Base-by-base conservation (phyloP, 1,140 invertebrate species). In the Babylonia areolata region DNA sequence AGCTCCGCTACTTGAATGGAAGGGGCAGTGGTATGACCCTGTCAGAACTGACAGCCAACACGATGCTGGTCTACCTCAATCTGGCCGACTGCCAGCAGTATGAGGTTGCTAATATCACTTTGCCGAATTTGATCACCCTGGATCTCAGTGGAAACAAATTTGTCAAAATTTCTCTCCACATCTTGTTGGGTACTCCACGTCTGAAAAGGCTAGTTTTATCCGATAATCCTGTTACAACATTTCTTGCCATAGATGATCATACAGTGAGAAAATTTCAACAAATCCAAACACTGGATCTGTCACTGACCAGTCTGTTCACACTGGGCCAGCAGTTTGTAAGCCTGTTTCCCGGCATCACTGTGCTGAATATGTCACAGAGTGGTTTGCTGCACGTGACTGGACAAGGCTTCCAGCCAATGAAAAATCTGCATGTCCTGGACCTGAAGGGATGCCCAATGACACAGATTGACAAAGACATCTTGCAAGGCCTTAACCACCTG, bases 211-310 rank as follows among this genome's bases (percentile, higher is more conserved):
- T 89, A 9, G 80, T 86, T 81, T 37, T 88, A 1, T 64, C 83
- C 31, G 51, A 75, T 5, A 88, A 89, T 37, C 31, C 79, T 5
- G 71, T 90, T 11, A 79, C 54, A 5, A 28, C 81, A 88, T 35
- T 86, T 90, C 31, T 37, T 85, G 17, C 78, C 58, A 20, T 46
- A 86, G 35, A 39, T 75, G 46, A 46, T 5, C 5, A 33, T 31
- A 42, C 1, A 3, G 9, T 46, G 17, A 28, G 0, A 37, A 15
- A 9, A n/a, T 42, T 79, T 39, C 28, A 12, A 3, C 39, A n/a
- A 20, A 6, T 81, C 0, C 40, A 58, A 28, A 81, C 17, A 3
- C 12, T 81, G 0, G 80, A 81, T 37, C 20, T 81, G 42, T 81
- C 80, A 2, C 1, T 12, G 42, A 42, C 42, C 33, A 20, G 23